These are phyloP conservation scores for Brachymystax lenok DNA, from an alignment of 2,797 vertebrate species.

Conservation along the genomic window DNA sequence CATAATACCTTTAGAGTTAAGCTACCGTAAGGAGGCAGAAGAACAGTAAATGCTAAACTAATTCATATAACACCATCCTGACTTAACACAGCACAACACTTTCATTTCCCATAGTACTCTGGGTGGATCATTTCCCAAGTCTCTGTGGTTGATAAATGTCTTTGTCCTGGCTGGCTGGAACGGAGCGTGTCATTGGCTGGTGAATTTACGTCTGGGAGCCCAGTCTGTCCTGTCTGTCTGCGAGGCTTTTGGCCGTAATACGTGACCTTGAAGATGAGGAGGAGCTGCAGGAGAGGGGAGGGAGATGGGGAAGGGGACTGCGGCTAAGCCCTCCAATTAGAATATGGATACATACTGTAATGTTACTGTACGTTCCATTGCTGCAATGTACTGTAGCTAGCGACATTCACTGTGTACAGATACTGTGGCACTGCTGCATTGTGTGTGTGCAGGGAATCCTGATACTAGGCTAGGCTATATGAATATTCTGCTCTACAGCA, in stretches of 20 bases:
- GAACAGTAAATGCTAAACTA: conserved; percentile 28
- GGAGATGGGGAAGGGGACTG: neutral
- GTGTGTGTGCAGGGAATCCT: conserved; percentile 2
- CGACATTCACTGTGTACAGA: neutral
- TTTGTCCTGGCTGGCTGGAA: conserved; percentile 13
- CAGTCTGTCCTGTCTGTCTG: conserved; percentile 20
- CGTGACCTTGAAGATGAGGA: conserved; percentile 58
- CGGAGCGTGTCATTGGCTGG: neutral
- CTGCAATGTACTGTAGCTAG: conserved; percentile 29
- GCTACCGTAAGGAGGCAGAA: neutral
- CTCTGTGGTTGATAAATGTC: conserved; percentile 35
- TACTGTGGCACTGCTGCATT: neutral
- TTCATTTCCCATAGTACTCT: conserved; percentile 25
- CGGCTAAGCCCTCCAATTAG: conserved; percentile 39
- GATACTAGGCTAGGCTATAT: neutral
- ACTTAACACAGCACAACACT: conserved; percentile 31
- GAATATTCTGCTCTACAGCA: neutral
- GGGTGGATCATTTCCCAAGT: conserved; percentile 46
- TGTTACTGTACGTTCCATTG: conserved; percentile 13
- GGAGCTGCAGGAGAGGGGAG: conserved; percentile 32
- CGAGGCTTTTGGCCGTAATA: conserved; percentile 36
- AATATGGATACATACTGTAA: conserved; percentile 38
- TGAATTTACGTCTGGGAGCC: conserved; percentile 35
- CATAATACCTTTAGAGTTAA: conserved; percentile 13
- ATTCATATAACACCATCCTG: conserved; percentile 20